These are phyloP conservation scores for Lamprotornis superbus DNA, from an alignment of 2,113 vertebrate genomes.

Conservation along the genomic window DNA sequence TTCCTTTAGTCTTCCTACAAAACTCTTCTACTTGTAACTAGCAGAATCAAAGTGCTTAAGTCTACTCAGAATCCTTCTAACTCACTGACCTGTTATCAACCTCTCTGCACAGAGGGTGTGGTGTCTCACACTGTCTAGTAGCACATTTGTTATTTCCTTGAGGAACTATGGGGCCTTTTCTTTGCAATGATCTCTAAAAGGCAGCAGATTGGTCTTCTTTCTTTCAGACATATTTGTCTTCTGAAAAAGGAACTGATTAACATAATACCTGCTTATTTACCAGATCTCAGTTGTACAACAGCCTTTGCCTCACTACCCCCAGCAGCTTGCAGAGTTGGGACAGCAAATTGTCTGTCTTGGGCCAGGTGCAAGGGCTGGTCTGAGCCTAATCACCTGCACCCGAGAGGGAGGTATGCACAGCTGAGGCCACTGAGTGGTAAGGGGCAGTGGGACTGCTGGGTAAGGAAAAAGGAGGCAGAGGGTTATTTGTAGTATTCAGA, in stretches of 20 bases:
- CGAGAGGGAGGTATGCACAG: background rate
- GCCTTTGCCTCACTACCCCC: background rate
- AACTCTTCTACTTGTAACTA: background rate
- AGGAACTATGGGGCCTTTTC: background rate
- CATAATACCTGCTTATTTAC: background rate
- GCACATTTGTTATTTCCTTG: background rate
- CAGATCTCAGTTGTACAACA: background rate
- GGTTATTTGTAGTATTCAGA: background rate
- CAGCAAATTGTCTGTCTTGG: background rate
- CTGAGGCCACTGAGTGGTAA: background rate
- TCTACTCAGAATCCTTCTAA: background rate
- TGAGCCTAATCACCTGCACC: background rate
- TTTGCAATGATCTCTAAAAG: background rate
- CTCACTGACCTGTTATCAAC: background rate
- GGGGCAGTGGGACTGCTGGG: background rate
- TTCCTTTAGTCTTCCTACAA: background rate
- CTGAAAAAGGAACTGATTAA: background rate
- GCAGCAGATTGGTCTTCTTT: background rate
- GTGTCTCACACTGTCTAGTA: background rate
- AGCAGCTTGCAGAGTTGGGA: accelerated
- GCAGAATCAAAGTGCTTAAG: background rate
- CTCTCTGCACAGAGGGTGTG: background rate
- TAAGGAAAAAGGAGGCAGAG: background rate
- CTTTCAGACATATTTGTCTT: background rate
- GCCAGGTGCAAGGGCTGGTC: background rate